Evolutionary conservation across 1,140 invertebrate genomes (phyloP).

Genomic region (Hirudo medicinalis): DNA sequence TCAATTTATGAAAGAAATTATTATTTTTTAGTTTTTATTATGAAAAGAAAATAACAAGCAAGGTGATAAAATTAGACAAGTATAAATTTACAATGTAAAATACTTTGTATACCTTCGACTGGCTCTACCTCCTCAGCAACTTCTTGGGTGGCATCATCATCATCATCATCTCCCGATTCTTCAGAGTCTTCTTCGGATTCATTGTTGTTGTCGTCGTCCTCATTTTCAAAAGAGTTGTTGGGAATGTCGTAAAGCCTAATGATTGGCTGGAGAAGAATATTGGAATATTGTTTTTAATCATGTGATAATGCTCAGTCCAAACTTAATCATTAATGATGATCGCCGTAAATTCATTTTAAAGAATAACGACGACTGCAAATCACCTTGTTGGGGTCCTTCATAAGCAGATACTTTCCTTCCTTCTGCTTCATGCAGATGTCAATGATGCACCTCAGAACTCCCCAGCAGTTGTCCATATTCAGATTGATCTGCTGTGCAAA

Average conservation of each 20-base stretch:
- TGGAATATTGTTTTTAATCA: too few relatives aligned
- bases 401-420: constrained; percentile 88
- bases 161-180: constrained; percentile 42
- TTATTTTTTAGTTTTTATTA: too few relatives aligned
- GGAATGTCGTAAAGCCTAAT: constrained; percentile 92
- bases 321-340: background rate
- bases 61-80: too few relatives aligned
- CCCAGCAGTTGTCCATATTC: constrained; percentile 99
- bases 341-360: too few relatives aligned
- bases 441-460: constrained; percentile 91
- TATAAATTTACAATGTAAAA: too few relatives aligned
- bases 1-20: too few relatives aligned
- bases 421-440: constrained; percentile 95
- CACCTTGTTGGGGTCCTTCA: constrained; percentile 95
- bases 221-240: constrained; percentile 94
- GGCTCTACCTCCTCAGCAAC: constrained; percentile 21
- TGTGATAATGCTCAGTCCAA: too few relatives aligned
- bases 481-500: constrained; percentile 97
- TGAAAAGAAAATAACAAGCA: too few relatives aligned
- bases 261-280: constrained; percentile 51
- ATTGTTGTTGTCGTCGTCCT: constrained; percentile 64
- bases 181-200: constrained; percentile 29
- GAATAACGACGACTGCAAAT: too few relatives aligned
- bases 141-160: constrained; percentile 33
- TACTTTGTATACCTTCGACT: background rate